Base-by-base conservation (phyloP, 2,888 invertebrate species). In the Catocala sponsa region DNA sequence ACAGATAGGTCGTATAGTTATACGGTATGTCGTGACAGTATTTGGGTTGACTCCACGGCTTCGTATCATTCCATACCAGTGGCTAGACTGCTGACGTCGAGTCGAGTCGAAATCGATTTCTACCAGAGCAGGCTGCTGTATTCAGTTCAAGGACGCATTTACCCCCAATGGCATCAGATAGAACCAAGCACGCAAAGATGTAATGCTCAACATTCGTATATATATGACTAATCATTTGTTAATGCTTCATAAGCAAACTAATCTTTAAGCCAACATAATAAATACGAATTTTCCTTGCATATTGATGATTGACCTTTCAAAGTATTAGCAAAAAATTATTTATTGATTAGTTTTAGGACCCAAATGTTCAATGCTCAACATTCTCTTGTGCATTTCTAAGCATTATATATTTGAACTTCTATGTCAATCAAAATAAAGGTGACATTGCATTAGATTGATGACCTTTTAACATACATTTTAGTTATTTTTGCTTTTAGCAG, bases 111-210 rank as follows among this genome's bases (percentile, higher is more conserved):
- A 64, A 83, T 83, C 81, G 83, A 83, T 83, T 78, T 80, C 68
- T 75, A 74, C 72, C 69, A 60, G 70, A 73, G 65, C 70, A 62
- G 67, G 68, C 59, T 42, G 63, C 73, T 63, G 60, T 65, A 73
- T 76, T 71, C 65, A 61, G 76, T 77, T 79, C 82, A 83, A 76
- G 82, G 83, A 64, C 81, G 59, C 38, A 59, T 61, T 72, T 65
- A 60, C 62, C 62, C 61, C 62, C 63, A 63, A 65, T 65, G 53
- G 67, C 62, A 69, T 63, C 62, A 55, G 46, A 74, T 67, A 58
- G 4, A 12, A 58, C 67, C 49, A 56, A 55, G 64, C 64, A 66
- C 58, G 62, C 63, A 61, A 68, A 47, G 56, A 43, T 63, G 5
- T 38, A 13, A 55, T 72, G 50, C 7, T 53, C 52, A 68, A 50